A percentile compares a stretch with the other conserved stretches of the same genome.
Evolutionary conservation across 2,888 invertebrate genomes (phyloP).

Genomic region (Carcina quercana): DNA sequence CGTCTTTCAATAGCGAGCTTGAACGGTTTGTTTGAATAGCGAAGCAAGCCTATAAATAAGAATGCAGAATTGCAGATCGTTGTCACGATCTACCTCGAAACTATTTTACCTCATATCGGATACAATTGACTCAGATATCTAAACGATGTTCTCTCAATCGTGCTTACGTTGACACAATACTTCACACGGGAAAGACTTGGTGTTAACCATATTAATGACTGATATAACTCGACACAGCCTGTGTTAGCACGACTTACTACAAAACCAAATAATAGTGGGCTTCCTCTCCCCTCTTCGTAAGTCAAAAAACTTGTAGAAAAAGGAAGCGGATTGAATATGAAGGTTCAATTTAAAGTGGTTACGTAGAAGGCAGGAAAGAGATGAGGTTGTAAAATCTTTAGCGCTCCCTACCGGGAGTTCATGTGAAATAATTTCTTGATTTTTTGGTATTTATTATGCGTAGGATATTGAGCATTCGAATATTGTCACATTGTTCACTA

Average conservation of each 20-base stretch:
- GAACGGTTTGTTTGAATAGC: no score
- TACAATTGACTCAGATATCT: no score
- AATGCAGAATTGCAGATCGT: no score
- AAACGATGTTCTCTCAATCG: no score
- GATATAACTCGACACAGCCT: slow-evolving; percentile 35
- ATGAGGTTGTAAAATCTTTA: slow-evolving; percentile 9
- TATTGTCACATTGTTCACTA: no score
- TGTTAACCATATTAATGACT: slow-evolving; percentile 60
- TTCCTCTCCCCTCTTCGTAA: slow-evolving; percentile 1
- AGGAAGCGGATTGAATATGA: background rate
- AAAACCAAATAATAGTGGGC: slow-evolving; percentile 20
- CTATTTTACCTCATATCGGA: no score
- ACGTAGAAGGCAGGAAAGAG: slow-evolving; percentile 5
- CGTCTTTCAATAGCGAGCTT: no score
- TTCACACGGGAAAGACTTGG: slow-evolving; percentile 60
- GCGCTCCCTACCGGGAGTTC: slow-evolving; percentile 4
- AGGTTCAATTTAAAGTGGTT: slow-evolving; percentile 25
- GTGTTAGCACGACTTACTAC: slow-evolving; percentile 35
- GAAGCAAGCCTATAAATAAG: no score
- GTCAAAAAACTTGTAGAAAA: background rate
- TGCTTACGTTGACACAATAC: no score
- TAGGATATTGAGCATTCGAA: no score
- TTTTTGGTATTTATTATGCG: background rate
- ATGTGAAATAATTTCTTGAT: slow-evolving; percentile 3
- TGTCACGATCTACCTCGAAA: no score